Base-by-base conservation (phyloP, 2,888 invertebrate species). In the Odontothrips loti region DNA sequence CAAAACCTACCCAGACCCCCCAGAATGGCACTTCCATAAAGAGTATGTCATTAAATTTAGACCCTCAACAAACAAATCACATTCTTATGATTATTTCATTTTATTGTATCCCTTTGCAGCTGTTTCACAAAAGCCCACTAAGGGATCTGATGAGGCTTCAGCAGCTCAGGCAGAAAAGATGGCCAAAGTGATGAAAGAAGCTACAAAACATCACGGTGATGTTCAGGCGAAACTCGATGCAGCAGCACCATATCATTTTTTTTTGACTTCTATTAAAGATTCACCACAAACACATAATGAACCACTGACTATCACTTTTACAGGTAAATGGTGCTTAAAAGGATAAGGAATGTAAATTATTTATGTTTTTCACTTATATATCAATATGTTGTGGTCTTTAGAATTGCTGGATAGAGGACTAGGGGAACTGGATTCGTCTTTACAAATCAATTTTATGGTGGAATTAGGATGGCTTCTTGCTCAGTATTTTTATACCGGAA, bases 401-500 rank as follows among this genome's bases (percentile, higher is more conserved):
- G 95, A 96, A 88, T 89, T 96, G n/a, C 87, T 96, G 8, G 95
- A 95, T 85, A 89, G 89, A 11, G 94, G 94, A 85, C 88, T 96
- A 6, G 96, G 96, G 0, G 91, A 92, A 82, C 87, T 96, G 9
- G 92, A 92, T 84, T 90, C 91, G 79, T 93, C 93, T 0, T 87
- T 95, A n/a, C 96, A 98, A 88, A 93, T 98, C 47, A 98, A 96
- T 87, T 98, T 96, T 85, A 95, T 97, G 94, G 93, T 97, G 68
- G 96, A 98, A 85, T 90, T 95, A 15, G 93, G 93, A 0, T 98
- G 97, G 96, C 87, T 98, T 0, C 88, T 96, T 81, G 93, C 95
- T 0, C 96, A 97, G 85, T 97, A 97, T 85, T 90, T 92, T 85
- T 92, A 92, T 85, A 93, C 93, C 81, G 93, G 93, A 81, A 92